Evolutionary conservation across 2,888 invertebrate species (phyloP), one percentile per base, ranked within the genome.

Genomic region (Phrixothrix hirtus): DNA sequence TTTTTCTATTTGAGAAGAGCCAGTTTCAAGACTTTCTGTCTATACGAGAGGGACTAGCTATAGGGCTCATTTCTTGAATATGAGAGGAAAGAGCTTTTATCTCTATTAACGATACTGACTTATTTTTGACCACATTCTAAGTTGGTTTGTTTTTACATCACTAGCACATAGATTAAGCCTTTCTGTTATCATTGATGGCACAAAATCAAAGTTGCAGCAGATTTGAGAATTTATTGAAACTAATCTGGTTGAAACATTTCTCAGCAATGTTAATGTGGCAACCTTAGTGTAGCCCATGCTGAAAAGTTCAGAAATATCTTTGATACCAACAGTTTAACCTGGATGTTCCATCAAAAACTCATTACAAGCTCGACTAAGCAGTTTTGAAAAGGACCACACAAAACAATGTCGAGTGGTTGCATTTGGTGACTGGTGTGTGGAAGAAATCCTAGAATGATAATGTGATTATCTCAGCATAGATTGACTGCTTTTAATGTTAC

Each of bases 141-240:
- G n/a, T n/a, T n/a, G n/a, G n/a, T n/a, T n/a, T n/a, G n/a, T 10
- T 29, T 29, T n/a, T n/a, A 3, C n/a, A 2, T n/a, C 6, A n/a
- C 10, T 29, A n/a, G n/a, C n/a, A n/a, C n/a, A n/a, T n/a, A n/a
- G n/a, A n/a, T n/a, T n/a, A n/a, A n/a, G n/a, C n/a, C 29, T 29
- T 29, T 29, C 29, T 29, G 29, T 29, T 3, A 29, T 10, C 2
- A n/a, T 29, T 6, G 29, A 5, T 3, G 29, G 29, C 29, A n/a
- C 29, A 29, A 29, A 29, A 29, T 29, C 10, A 29, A n/a, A 6
- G 10, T 6, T 2, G 29, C n/a, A n/a, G 4, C 2, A 29, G 5
- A 29, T 29, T 29, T 29, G 30, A 29, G 30, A 29, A 29, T 29
- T 29, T 10, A 29, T 3, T n/a, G 30, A n/a, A 29, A 29, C 30